Percentiles rank a stretch among this genome's conserved stretches.
Evolutionary conservation across 1,140 invertebrate species (phyloP).

Genomic region (Helicoverpa armigera): DNA sequence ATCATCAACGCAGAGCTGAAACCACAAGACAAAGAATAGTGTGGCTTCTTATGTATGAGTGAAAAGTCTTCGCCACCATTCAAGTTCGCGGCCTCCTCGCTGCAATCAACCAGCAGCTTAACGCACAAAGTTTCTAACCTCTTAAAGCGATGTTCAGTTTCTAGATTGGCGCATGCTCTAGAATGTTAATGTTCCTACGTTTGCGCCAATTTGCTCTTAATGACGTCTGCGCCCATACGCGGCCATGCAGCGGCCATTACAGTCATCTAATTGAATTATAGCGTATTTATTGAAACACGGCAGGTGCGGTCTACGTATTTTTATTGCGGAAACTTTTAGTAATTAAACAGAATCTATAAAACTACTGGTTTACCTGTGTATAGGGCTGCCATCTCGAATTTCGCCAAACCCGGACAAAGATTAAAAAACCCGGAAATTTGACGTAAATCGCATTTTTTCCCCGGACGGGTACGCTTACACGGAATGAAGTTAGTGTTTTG

Average conservation of each 20-base stretch:
- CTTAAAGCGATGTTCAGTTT: constrained; percentile 45
- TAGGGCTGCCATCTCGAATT: too few species aligned
- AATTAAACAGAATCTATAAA: too few species aligned
- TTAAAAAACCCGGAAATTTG: too few species aligned
- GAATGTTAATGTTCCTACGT: constrained; percentile 41
- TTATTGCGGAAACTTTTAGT: background rate
- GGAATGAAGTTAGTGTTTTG: too few species aligned
- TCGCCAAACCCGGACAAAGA: too few species aligned
- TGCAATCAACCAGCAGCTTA: background rate
- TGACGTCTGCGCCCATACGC: constrained; percentile 30
- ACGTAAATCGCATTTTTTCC: too few species aligned
- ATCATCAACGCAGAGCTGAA: too few species aligned
- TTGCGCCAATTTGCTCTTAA: constrained; percentile 34
- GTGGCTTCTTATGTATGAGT: too few species aligned
- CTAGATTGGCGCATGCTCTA: constrained; percentile 45
- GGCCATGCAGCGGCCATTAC: constrained; percentile 18
- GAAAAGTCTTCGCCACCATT: too few species aligned
- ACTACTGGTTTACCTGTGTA: too few species aligned
- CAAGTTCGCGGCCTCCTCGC: background rate
- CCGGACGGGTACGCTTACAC: too few species aligned
- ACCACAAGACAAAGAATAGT: too few species aligned
- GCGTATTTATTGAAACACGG: background rate
- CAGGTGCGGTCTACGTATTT: background rate
- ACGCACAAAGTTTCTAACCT: constrained; percentile 40
- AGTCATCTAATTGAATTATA: constrained; percentile 12